A percentile compares a stretch with the other conserved stretches of the same genome.
These are phyloP conservation scores for Erebia epiphron DNA, from an alignment of 2,888 invertebrate species.

Conservation along the genomic window DNA sequence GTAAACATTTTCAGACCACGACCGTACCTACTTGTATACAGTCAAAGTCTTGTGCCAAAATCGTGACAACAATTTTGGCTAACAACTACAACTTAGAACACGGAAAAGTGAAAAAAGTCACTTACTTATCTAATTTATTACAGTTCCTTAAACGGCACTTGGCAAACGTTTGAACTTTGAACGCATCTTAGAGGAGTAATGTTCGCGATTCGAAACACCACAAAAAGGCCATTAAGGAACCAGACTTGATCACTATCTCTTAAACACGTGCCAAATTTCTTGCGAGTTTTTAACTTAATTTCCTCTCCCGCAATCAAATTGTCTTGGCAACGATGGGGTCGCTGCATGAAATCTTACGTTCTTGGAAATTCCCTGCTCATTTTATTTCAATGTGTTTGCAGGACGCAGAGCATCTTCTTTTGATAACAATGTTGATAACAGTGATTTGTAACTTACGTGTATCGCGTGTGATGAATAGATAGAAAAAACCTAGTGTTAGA, in stretches of 20 bases:
- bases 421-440: neutral
- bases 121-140: constrained; percentile 27
- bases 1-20: no score
- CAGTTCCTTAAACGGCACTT: constrained; percentile 29
- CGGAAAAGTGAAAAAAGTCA: constrained; percentile 19
- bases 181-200: constrained; percentile 33
- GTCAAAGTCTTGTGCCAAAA: neutral
- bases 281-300: constrained; percentile 45
- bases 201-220: constrained; percentile 39
- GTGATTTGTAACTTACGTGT: no score
- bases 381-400: constrained; percentile 18
- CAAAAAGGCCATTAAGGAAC: constrained; percentile 40
- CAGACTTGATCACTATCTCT: constrained; percentile 39
- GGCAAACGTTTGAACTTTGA: constrained; percentile 34
- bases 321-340: constrained; percentile 31
- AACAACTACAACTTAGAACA: constrained; percentile 8
- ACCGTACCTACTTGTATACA: no score
- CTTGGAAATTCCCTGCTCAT: constrained; percentile 15
- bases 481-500: no score
- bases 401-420: neutral
- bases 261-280: constrained; percentile 45
- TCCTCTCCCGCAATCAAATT: constrained; percentile 34
- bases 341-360: constrained; percentile 23
- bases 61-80: constrained; percentile 14
- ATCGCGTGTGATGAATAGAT: no score